Percentiles rank a stretch among this genome's conserved stretches.
Evolutionary conservation across 2,888 invertebrate genomes (phyloP).

Genomic region (Pimpla rufipes): DNA sequence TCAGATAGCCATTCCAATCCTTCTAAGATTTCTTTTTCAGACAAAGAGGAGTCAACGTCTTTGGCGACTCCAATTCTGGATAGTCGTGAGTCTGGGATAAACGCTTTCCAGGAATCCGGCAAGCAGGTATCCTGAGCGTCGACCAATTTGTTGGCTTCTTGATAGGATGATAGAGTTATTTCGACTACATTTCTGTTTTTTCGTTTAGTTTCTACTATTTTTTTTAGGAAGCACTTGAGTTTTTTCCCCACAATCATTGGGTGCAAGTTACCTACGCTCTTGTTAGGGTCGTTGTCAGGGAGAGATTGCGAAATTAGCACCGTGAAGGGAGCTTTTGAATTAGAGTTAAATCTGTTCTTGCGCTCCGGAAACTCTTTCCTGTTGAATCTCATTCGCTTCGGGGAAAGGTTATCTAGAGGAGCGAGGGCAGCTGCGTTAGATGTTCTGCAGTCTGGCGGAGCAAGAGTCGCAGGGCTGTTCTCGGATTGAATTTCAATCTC

Average conservation of each 20-base stretch:
- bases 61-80: neutral
- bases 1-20: no score
- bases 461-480: no score
- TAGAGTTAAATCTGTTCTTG: constrained; percentile 2
- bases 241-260: constrained; percentile 6
- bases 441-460: no score
- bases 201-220: neutral
- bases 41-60: no score
- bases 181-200: constrained; percentile 16
- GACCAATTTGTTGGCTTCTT: constrained; percentile 10
- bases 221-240: neutral
- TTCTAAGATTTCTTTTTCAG: no score
- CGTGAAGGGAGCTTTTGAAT: neutral
- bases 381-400: neutral
- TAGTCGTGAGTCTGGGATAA: constrained; percentile 14
- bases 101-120: constrained; percentile 17
- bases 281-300: neutral
- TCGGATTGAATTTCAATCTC: no score
- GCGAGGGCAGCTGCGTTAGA: no score
- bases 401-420: neutral
- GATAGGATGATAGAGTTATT: neutral
- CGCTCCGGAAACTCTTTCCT: constrained; percentile 4
- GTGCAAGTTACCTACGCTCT: neutral
- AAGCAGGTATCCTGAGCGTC: neutral
- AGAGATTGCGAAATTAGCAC: neutral